Evolutionary conservation across 2,888 invertebrate species (phyloP).

Genomic region (Lycia hirtaria): DNA sequence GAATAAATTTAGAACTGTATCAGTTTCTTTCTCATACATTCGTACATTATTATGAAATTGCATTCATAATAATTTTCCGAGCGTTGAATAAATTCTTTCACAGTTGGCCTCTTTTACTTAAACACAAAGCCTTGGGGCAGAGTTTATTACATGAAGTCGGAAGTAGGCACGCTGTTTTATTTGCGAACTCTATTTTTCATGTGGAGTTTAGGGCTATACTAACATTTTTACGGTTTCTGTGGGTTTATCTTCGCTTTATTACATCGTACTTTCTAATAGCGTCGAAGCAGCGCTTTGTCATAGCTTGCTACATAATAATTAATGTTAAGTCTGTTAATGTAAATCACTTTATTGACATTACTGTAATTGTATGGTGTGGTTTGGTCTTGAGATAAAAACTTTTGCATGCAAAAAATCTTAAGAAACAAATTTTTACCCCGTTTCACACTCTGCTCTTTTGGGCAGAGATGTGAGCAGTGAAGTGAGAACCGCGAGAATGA

Average conservation of each 20-base stretch:
- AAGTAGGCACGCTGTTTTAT: slow-evolving; percentile 35
- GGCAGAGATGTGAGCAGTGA: too few species aligned
- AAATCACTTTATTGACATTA: too few species aligned
- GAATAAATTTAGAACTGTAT: too few species aligned
- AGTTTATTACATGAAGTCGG: slow-evolving; percentile 41
- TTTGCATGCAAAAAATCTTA: too few species aligned
- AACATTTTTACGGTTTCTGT: slow-evolving; percentile 7
- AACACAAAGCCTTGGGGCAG: slow-evolving; percentile 18
- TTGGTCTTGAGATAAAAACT: too few species aligned
- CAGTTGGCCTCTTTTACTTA: slow-evolving; percentile 12
- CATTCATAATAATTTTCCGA: slow-evolving; percentile 1
- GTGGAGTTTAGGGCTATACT: slow-evolving; percentile 38
- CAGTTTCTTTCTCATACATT: too few species aligned
- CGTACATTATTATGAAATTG: neutral
- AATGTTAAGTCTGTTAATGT: too few species aligned
- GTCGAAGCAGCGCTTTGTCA: neutral
- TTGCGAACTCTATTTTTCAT: slow-evolving; percentile 27
- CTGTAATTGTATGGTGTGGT: too few species aligned
- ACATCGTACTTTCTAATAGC: neutral
- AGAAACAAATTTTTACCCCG: too few species aligned
- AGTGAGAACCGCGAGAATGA: too few species aligned
- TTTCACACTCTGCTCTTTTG: too few species aligned
- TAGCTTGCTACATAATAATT: too few species aligned
- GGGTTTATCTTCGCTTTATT: slow-evolving; percentile 5
- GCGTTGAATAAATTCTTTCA: slow-evolving; percentile 8